phyloP scores from a whole-genome alignment of 2,797 vertebrate species.

The Notoglanidium macrostoma region DNA sequence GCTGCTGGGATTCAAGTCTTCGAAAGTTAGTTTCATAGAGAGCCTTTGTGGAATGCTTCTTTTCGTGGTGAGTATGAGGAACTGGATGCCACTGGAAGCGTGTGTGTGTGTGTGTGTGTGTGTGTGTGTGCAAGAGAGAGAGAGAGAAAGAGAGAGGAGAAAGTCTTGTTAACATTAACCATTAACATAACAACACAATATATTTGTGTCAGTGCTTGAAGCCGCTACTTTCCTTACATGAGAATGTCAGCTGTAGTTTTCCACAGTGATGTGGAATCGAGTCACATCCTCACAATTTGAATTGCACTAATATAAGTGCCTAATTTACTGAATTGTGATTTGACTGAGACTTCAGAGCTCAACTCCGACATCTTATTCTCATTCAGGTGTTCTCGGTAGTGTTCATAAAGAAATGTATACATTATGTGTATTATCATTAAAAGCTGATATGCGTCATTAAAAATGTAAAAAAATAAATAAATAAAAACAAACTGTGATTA shows the following conservation, averaged over 20 bases:
- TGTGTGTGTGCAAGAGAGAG: neutral
- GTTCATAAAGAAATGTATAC: neutral
- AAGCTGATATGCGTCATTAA: neutral
- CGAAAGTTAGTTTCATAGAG: conserved; percentile 53
- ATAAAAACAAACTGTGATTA: neutral
- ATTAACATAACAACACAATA: neutral
- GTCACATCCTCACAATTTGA: neutral
- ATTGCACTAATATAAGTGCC: neutral
- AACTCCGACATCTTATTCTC: neutral
- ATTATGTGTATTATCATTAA: neutral
- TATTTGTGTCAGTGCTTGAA: conserved; percentile 2
- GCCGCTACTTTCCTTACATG: neutral
- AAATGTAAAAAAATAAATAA: neutral
- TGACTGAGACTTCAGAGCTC: neutral
- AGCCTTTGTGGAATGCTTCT: conserved; percentile 54
- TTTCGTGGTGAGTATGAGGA: conserved; percentile 36
- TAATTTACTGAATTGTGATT: neutral
- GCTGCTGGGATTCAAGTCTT: conserved; percentile 58
- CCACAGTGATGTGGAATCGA: neutral
- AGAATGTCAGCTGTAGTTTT: neutral
- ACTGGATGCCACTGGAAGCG: conserved; percentile 27
- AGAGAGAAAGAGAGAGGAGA: neutral
- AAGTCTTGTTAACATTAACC: neutral
- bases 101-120: conserved; percentile 13
- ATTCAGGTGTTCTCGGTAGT: neutral